phyloP scores from a whole-genome alignment of 2,113 vertebrate species.

The Montifringilla adamsi region DNA sequence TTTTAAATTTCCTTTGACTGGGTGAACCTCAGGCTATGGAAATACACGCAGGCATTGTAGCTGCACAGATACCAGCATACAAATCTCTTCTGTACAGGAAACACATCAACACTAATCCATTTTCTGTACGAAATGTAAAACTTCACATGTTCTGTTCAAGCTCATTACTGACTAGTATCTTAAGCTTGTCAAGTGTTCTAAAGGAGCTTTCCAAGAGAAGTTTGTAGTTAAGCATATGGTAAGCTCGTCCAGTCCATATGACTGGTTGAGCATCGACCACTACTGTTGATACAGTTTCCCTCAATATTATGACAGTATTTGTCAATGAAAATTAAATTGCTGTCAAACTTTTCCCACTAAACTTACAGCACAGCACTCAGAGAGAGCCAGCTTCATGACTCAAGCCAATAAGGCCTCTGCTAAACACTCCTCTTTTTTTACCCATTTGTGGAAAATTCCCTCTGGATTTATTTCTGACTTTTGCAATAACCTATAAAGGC shows the following conservation, averaged over 20 bases:
- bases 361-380: slow-evolving; percentile 72
- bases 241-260: slow-evolving; percentile 82
- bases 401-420: slow-evolving; percentile 74
- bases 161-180: slow-evolving; percentile 76
- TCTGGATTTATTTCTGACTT: slow-evolving; percentile 14
- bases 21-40: slow-evolving; percentile 30
- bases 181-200: slow-evolving; percentile 78
- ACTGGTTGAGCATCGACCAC: slow-evolving; percentile 85
- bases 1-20: slow-evolving; percentile 29
- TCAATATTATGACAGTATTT: slow-evolving; percentile 85
- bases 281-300: slow-evolving; percentile 80
- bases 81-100: neutral
- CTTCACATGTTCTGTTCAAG: slow-evolving; percentile 58
- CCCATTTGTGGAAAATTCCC: slow-evolving; percentile 18
- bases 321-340: slow-evolving; percentile 85
- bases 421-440: slow-evolving; percentile 54
- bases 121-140: slow-evolving; percentile 34
- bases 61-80: neutral
- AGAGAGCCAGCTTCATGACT: slow-evolving; percentile 72
- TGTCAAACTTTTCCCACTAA: slow-evolving; percentile 82
- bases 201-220: slow-evolving; percentile 79
- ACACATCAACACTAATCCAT: slow-evolving; percentile 24
- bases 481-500: neutral
- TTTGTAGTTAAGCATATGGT: slow-evolving; percentile 81
- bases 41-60: neutral